These are phyloP conservation scores for Xestia sexstrigata DNA, from an alignment of 2,888 invertebrate genomes.

Conservation along the genomic window DNA sequence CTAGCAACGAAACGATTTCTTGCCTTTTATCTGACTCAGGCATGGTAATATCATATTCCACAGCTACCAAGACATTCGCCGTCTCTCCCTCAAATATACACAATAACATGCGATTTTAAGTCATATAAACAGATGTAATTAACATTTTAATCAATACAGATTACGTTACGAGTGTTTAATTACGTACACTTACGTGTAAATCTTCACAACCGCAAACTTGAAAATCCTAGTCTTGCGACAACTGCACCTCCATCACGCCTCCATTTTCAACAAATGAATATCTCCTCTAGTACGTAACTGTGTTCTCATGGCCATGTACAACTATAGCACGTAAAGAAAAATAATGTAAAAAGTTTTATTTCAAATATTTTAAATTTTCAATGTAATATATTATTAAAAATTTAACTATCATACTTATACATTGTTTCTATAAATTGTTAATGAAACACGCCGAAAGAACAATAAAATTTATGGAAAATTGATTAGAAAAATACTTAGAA, in stretches of 20 bases:
- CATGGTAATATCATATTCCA: slow-evolving; percentile 80
- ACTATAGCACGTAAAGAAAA: slow-evolving; percentile 66
- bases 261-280: slow-evolving; percentile 90
- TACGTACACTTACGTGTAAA: slow-evolving; percentile 79
- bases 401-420: slow-evolving; percentile 1
- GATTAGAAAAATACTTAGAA: slow-evolving; percentile 31
- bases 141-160: slow-evolving; percentile 73
- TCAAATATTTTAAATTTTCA: neutral
- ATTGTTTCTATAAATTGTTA: slow-evolving; percentile 6
- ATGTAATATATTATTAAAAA: neutral
- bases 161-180: slow-evolving; percentile 78
- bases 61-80: slow-evolving; percentile 79
- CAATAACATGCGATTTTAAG: slow-evolving; percentile 71
- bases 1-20: slow-evolving; percentile 42
- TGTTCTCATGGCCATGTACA: slow-evolving; percentile 65
- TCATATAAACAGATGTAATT: slow-evolving; percentile 67
- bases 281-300: slow-evolving; percentile 76
- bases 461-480: slow-evolving; percentile 10
- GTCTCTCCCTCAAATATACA: slow-evolving; percentile 89
- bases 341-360: slow-evolving; percentile 31
- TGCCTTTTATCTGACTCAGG: slow-evolving; percentile 67
- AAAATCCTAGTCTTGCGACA: slow-evolving; percentile 85
- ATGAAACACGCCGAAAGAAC: slow-evolving; percentile 12
- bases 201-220: slow-evolving; percentile 84
- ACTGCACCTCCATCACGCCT: slow-evolving; percentile 87